These are phyloP conservation scores for Crocidura indochinensis DNA, from an alignment of 2,797 vertebrate species.

Conservation along the genomic window DNA sequence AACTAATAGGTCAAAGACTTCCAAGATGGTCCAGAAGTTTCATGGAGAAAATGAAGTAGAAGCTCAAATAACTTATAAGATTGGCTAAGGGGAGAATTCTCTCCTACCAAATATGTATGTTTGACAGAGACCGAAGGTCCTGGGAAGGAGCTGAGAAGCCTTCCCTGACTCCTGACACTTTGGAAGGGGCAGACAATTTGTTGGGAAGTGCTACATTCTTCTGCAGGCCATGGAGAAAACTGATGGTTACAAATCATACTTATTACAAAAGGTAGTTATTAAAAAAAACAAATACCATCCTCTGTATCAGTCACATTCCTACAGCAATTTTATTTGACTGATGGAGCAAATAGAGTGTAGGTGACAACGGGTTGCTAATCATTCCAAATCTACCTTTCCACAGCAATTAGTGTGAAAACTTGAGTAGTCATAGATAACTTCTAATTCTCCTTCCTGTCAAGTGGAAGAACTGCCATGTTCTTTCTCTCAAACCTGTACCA, in stretches of 20 bases:
- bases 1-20: not conserved
- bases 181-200: conserved; percentile 11
- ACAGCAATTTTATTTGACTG: not conserved
- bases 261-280: no score
- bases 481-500: not conserved
- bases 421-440: not conserved
- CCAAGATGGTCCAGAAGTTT: not conserved
- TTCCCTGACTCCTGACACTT: not conserved
- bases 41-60: not conserved
- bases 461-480: conserved; percentile 2
- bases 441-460: not conserved
- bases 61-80: not conserved
- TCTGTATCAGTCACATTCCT: not conserved
- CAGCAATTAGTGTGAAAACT: not conserved
- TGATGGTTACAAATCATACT: not conserved
- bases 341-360: not conserved
- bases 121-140: conserved; percentile 32
- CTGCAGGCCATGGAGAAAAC: not conserved
- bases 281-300: no score
- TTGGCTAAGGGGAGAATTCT: conserved; percentile 22
- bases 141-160: not conserved
- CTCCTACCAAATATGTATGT: not conserved
- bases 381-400: not conserved
- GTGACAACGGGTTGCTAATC: not conserved
- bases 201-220: not conserved